Evolutionary conservation across 2,888 invertebrate species (phyloP), one percentile per base, ranked within the genome.

Genomic region (Ditula angustiorana): DNA sequence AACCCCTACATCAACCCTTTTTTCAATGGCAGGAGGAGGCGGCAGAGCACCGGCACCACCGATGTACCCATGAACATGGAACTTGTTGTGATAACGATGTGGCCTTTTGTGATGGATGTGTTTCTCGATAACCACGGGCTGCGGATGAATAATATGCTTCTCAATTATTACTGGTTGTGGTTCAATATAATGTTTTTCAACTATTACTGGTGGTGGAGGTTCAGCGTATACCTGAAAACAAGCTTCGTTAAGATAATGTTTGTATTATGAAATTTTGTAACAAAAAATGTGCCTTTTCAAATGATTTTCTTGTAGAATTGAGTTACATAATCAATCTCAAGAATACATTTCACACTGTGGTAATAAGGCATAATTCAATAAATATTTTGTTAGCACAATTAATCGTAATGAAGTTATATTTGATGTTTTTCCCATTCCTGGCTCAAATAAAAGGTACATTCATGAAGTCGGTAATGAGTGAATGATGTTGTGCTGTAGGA

Each of bases 1-100:
- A 5, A 78, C 78, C 19, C 74, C 83, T 21, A 85, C 74, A 66
- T 92, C 90, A 5, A 89, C 71, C 70, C 89, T 83, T 71, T 85
- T 92, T 65, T 86, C 78, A 35, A 86, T 79, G 2, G 79, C 68
- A 30, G 80, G 76, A 11, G 69, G 70, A 16, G 68, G 73, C 23
- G 68, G 73, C 23, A 74, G 61, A 10, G 73, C 76, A 13, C 75
- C 81, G 11, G 76, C 78, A 53, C 77, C 79, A 5, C 82, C 86
- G 37, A 87, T 63, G 61, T 81, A 88, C 5, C 91, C 90, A 53
- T 86, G 85, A 41, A 90, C 64, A 68, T 80, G 86, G 3, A 84
- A 82, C 69, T 89, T 90, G 7, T 80, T 71, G 67, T 89, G 87
- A 35, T 86, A 86, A 35, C 75, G 87, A 24, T 69, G 73, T 23